These are phyloP conservation scores for Sprattus sprattus DNA, from an alignment of 2,113 vertebrate genomes.

Conservation along the genomic window DNA sequence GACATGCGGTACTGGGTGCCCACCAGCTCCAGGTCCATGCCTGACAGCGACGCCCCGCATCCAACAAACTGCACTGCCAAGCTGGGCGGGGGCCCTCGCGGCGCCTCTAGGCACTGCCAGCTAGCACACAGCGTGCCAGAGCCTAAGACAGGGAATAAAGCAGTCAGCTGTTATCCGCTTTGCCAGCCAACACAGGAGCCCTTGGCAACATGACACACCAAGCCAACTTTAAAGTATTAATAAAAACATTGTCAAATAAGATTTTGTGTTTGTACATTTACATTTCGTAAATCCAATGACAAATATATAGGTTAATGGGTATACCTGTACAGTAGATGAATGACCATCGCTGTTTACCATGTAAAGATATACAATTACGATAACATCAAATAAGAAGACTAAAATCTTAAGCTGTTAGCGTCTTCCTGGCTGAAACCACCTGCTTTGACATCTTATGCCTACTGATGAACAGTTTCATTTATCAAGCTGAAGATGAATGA, in stretches of 20 bases:
- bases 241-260: neutral
- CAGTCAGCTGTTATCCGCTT: conserved; percentile 18
- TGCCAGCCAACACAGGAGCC: too few species aligned
- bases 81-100: conserved; percentile 79
- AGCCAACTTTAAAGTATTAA: too few species aligned
- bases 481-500: too few species aligned
- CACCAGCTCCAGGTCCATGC: conserved; percentile 85
- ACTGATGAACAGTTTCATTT: too few species aligned
- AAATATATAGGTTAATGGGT: neutral
- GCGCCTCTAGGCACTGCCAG: conserved; percentile 84
- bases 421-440: too few species aligned
- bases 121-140: conserved; percentile 85
- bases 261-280: neutral
- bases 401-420: too few species aligned
- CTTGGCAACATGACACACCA: neutral
- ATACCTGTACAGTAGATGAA: too few species aligned
- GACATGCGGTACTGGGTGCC: conserved; percentile 91
- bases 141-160: conserved; percentile 53
- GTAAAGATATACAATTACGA: too few species aligned
- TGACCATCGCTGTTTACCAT: too few species aligned
- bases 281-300: neutral
- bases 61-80: conserved; percentile 92
- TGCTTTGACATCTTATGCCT: too few species aligned
- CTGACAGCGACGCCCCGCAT: conserved; percentile 85
- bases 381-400: too few species aligned